phyloP scores from a whole-genome alignment of 2,888 invertebrate species.

The Fissipunctia ypsillon region DNA sequence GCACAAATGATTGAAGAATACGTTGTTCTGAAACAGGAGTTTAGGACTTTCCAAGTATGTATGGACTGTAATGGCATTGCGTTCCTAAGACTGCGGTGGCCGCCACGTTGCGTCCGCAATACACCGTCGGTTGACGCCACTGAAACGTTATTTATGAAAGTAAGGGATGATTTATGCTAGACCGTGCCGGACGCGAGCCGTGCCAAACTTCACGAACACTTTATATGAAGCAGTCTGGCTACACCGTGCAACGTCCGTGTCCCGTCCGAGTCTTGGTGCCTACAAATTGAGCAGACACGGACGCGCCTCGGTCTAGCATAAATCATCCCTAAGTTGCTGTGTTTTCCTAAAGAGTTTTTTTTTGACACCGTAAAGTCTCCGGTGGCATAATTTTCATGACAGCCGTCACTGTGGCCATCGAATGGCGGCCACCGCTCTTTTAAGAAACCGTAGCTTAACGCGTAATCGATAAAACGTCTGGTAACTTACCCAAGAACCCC shows the following conservation, averaged over 20 bases:
- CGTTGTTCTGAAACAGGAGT: neutral
- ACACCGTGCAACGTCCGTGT: too few relatives aligned
- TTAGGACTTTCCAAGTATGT: neutral
- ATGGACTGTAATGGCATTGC: neutral
- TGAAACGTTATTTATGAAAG: too few relatives aligned
- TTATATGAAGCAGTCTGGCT: too few relatives aligned
- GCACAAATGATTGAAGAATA: neutral
- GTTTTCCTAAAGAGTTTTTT: neutral
- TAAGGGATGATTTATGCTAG: too few relatives aligned
- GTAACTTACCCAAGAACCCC: slow-evolving; percentile 79
- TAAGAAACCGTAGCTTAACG: neutral
- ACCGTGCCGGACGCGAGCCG: too few relatives aligned
- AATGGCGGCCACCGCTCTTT: too few relatives aligned
- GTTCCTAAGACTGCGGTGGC: neutral
- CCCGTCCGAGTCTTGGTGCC: too few relatives aligned
- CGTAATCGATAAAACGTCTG: neutral
- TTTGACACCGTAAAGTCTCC: neutral
- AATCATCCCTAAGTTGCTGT: too few relatives aligned
- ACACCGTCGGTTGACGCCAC: too few relatives aligned
- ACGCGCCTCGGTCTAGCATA: too few relatives aligned
- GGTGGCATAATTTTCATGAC: neutral
- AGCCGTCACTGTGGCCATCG: neutral
- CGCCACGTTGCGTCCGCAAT: neutral
- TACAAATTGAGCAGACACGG: too few relatives aligned
- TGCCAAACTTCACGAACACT: too few relatives aligned